These are phyloP conservation scores for Laticauda colubrina DNA, from an alignment of 2,113 vertebrate species.

Conservation along the genomic window DNA sequence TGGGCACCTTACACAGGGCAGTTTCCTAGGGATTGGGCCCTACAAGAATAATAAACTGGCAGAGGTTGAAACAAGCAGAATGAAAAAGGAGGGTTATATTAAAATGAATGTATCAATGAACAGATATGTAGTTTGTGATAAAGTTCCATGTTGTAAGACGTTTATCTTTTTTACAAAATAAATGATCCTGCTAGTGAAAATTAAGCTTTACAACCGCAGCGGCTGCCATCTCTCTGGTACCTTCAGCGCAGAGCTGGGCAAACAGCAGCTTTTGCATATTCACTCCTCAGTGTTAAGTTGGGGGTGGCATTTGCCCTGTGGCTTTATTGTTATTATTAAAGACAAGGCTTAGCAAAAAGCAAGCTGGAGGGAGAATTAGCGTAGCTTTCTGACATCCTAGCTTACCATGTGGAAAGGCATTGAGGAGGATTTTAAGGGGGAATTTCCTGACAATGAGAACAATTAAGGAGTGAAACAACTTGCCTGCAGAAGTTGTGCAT, in stretches of 20 bases:
- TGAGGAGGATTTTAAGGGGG: background rate
- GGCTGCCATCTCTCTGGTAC: background rate
- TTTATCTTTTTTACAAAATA: constrained; percentile 58
- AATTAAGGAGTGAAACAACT: background rate
- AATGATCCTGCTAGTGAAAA: constrained; percentile 57
- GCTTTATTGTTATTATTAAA: background rate
- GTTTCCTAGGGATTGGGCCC: constrained; percentile 8
- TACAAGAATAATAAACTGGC: constrained; percentile 19
- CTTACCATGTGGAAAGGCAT: background rate
- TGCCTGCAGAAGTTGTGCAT: background rate
- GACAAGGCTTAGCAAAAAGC: background rate
- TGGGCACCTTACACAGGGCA: no score
- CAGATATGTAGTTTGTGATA: constrained; percentile 1
- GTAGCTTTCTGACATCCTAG: background rate
- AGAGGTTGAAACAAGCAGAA: background rate
- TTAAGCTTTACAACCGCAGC: background rate
- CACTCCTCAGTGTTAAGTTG: background rate
- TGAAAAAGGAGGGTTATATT: constrained; percentile 11
- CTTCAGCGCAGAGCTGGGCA: background rate
- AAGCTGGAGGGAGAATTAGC: background rate
- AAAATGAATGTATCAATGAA: background rate
- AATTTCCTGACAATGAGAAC: background rate
- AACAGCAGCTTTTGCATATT: background rate
- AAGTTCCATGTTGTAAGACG: constrained; percentile 41
- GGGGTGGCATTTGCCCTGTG: background rate